Conservation (phyloP, 2,797 vertebrate species). For the Urocyon cinereoargenteus region DNA sequence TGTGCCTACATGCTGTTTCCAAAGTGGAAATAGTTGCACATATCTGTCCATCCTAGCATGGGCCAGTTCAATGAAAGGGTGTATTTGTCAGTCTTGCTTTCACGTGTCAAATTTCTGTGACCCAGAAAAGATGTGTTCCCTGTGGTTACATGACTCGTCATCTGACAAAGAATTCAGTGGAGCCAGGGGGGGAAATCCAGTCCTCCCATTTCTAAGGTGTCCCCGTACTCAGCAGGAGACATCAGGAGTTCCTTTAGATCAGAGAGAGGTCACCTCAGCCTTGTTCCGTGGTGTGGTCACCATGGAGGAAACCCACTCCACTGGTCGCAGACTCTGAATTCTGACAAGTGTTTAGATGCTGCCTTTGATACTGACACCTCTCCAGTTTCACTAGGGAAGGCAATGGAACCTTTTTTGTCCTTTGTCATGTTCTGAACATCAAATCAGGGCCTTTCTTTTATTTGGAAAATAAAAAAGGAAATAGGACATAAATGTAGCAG, state of each 20-base stretch:
- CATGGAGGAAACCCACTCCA: not conserved
- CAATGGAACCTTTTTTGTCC: not conserved
- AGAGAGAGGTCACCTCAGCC: not conserved
- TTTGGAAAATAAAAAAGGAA: conserved; percentile 41
- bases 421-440: conserved; percentile 49
- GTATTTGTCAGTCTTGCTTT: not conserved
- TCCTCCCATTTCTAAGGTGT: conserved; percentile 3
- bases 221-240: not conserved
- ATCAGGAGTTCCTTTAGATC: conserved; percentile 47
- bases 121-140: conserved; percentile 67
- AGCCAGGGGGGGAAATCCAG: conserved; percentile 1
- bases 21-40: not conserved
- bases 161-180: conserved; percentile 35
- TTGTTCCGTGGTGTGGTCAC: not conserved
- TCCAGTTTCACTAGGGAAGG: conserved; percentile 24
- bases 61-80: not conserved
- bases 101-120: conserved; percentile 69
- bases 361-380: conserved; percentile 23
- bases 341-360: conserved; percentile 20
- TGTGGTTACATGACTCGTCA: conserved; percentile 55
- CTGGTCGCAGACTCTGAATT: conserved; percentile 3
- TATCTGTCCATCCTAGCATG: not conserved
- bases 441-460: conserved; percentile 47
- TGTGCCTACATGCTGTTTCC: not conserved
- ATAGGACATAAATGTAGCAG: not conserved